Evolutionary conservation across 2,797 vertebrate genomes (phyloP).

Genomic region (Sebastes hopkinsi): DNA sequence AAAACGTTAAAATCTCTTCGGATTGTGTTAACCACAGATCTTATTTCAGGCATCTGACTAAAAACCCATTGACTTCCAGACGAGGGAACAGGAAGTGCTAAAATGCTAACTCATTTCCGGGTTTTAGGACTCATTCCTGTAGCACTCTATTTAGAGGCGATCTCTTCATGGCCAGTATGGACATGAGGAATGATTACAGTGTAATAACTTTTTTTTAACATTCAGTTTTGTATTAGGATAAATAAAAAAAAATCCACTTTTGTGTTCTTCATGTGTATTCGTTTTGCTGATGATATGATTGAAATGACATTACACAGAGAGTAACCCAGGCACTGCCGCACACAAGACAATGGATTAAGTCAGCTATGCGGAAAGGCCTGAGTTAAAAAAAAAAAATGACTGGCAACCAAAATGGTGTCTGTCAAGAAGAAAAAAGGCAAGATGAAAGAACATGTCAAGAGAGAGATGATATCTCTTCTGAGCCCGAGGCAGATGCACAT

Average conservation of each 20-base stretch:
- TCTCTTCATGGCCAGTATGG: neutral
- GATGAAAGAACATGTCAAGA: slow-evolving; percentile 82
- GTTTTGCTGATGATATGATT: slow-evolving; percentile 33
- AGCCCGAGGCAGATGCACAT: slow-evolving; percentile 65
- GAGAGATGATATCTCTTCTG: slow-evolving; percentile 81
- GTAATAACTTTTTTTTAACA: neutral
- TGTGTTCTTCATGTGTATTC: neutral
- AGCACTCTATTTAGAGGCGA: too few species aligned
- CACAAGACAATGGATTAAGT: slow-evolving; percentile 63
- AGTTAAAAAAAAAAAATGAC: slow-evolving; percentile 56
- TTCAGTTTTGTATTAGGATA: neutral
- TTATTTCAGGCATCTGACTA: too few species aligned
- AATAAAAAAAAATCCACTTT: neutral
- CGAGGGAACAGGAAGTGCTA: too few species aligned
- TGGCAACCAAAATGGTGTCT: slow-evolving; percentile 77
- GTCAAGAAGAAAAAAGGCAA: slow-evolving; percentile 78
- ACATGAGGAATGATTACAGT: neutral
- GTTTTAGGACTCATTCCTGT: too few species aligned
- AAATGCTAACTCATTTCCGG: too few species aligned
- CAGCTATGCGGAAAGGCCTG: slow-evolving; percentile 51
- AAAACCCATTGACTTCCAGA: too few species aligned
- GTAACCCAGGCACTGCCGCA: slow-evolving; percentile 32
- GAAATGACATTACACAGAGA: slow-evolving; percentile 36
- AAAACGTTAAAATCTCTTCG: too few species aligned
- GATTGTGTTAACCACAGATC: too few species aligned